Conservation (phyloP, 2,797 vertebrate species). For the Chloroceryle inda region DNA sequence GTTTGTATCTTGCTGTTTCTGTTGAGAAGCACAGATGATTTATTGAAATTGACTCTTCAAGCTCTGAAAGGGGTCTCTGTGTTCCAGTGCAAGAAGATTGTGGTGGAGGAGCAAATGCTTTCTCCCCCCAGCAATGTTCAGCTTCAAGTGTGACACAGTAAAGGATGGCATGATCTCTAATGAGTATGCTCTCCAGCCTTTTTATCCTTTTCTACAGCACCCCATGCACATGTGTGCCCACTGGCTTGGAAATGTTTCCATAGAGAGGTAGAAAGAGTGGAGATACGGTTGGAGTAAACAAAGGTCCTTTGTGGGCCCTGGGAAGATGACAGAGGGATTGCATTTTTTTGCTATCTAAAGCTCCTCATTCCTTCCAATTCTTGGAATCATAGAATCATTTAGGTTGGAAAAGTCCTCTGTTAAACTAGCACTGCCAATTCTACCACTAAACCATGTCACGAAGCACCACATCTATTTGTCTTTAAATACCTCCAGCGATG, state of each 20-base stretch:
- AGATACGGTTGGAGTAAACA: conserved; percentile 33
- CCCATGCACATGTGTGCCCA: neutral
- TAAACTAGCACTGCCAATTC: neutral
- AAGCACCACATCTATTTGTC: neutral
- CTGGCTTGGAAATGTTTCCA: conserved; percentile 38
- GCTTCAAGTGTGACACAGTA: conserved; percentile 12
- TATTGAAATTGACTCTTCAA: conserved; percentile 41
- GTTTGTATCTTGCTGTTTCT: conserved; percentile 24
- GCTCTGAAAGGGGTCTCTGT: conserved; percentile 51
- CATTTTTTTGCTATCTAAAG: neutral
- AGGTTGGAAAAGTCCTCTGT: neutral
- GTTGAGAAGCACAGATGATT: conserved; percentile 32
- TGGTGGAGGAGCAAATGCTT: neutral
- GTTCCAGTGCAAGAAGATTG: neutral
- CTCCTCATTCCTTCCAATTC: neutral
- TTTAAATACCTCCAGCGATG: neutral
- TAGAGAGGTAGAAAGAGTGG: conserved; percentile 34
- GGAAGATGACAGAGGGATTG: neutral
- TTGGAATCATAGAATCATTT: neutral
- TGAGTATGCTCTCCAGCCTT: neutral
- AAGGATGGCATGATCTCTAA: neutral
- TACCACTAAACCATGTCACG: neutral
- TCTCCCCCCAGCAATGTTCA: neutral
- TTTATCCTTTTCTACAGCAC: neutral
- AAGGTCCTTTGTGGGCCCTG: conserved; percentile 44